Base-by-base conservation (phyloP, 2,113 vertebrate genomes). In the Campylomormyrus tamandua region DNA sequence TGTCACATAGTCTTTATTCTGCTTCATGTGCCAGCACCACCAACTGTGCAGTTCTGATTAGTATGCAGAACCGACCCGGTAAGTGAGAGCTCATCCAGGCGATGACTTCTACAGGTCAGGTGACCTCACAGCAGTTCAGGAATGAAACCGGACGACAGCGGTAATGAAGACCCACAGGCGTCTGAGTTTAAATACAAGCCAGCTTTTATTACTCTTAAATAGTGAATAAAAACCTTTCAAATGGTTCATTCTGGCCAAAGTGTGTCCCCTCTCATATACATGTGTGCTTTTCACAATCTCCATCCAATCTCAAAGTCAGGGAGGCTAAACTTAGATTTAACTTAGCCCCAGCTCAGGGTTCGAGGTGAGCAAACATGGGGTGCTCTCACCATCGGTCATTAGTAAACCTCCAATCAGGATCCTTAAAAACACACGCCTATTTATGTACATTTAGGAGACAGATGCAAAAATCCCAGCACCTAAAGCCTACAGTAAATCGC, bases 171-270 rank as follows among this genome's bases (percentile, higher is more conserved):
- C 56, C 49, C 53, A 62, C 58, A 88, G 53, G 19, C 52, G 3
- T 66, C 21, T 21, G 52, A 24, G 53, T 46, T 88, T 88, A 62
- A 88, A 88, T 45, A 88, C 17, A 62, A 88, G 27, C 13, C 56
- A 66, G 53, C 8, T 31, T 88, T 88, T 88, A 88, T 88, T 88
- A 88, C 62, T n/a, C 53, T 88, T 88, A 62, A 45, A 88, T 46
- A 88, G 53, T 46, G 58, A 62, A 58, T 66, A 88, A 62, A 66
- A 62, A 58, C 21, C 87, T 46, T 66, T 21, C 52, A 88, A 45
- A 66, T 1, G 53, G 39, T 66, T 35, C 87, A 46, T 21, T 88
- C 87, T 45, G 58, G 35, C 31, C 87, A 62, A 66, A 87, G 46
- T 58, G 9, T 62, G 7, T 5, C 27, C 39, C 17, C 87, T 5